These are phyloP conservation scores for Euwallacea fornicatus DNA, from an alignment of 1,140 invertebrate species.

Conservation along the genomic window DNA sequence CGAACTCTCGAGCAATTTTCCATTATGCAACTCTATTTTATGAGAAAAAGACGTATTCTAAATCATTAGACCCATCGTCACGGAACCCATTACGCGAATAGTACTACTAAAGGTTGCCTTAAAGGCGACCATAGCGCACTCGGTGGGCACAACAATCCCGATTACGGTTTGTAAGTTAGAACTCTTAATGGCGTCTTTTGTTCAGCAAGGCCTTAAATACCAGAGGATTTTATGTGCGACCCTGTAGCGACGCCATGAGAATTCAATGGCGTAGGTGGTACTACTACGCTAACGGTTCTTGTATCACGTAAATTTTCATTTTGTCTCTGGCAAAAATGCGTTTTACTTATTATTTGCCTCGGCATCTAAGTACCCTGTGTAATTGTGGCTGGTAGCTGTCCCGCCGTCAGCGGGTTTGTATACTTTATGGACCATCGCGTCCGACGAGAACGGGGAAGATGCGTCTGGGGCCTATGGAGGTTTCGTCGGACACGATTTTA, in stretches of 20 bases:
- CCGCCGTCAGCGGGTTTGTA: conserved; percentile 7
- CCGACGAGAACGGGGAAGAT: no score
- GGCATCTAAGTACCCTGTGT: conserved; percentile 30
- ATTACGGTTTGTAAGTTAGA: conserved; percentile 41
- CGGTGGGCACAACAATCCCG: conserved; percentile 31
- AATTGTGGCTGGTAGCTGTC: conserved; percentile 29
- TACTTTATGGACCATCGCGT: conserved; percentile 24
- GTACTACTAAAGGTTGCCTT: conserved; percentile 15
- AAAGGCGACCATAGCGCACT: conserved; percentile 11
- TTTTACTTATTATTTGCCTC: conserved; percentile 23
- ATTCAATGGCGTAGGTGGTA: conserved; percentile 41
- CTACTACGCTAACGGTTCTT: conserved; percentile 35
- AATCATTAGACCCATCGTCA: conserved; percentile 8
- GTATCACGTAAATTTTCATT: conserved; percentile 39
- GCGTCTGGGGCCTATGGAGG: no score
- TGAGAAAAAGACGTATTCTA: conserved; percentile 1
- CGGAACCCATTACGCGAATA: neutral
- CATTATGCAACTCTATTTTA: conserved; percentile 6
- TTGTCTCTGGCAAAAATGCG: conserved; percentile 21
- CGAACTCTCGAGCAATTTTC: conserved; percentile 4
- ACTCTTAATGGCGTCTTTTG: conserved; percentile 45
- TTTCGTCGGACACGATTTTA: no score
- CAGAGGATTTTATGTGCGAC: conserved; percentile 39
- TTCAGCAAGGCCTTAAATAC: conserved; percentile 42
- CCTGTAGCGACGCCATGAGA: conserved; percentile 33